Percentiles rank a stretch among this genome's conserved stretches.
Evolutionary conservation across 2,888 invertebrate species (phyloP).

Genomic region (Limenitis camilla): DNA sequence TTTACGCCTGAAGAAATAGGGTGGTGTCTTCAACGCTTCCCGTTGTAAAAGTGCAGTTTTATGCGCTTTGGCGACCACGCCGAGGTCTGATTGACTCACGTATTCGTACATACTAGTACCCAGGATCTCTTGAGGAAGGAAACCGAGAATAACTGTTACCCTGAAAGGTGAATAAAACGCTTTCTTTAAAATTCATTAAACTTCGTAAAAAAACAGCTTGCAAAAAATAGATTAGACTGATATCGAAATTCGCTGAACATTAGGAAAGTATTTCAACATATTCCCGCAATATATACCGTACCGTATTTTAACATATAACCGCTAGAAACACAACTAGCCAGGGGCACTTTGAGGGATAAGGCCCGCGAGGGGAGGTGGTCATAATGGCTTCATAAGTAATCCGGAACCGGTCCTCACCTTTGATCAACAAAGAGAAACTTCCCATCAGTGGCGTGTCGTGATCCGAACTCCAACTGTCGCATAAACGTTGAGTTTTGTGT

Average conservation of each 20-base stretch:
- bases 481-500: constrained; percentile 56
- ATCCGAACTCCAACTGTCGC: constrained; percentile 83
- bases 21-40: constrained; percentile 78
- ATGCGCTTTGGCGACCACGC: constrained; percentile 86
- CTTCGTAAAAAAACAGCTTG: no score
- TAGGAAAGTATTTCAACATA: no score
- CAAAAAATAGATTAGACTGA: no score
- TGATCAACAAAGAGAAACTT: constrained; percentile 95
- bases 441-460: constrained; percentile 90
- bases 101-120: constrained; percentile 96
- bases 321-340: no score
- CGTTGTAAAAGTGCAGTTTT: constrained; percentile 81
- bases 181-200: no score
- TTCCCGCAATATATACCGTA: no score
- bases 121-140: constrained; percentile 92
- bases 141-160: constrained; percentile 90
- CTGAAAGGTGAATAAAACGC: no score
- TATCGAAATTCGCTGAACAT: no score
- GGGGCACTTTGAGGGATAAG: no score
- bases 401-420: constrained; percentile 69
- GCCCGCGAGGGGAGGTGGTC: no score
- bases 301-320: no score
- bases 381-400: no score
- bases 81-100: constrained; percentile 87
- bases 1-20: constrained; percentile 87